phyloP scores from a whole-genome alignment of 2,113 vertebrate genomes.

The Perognathus longimembris region DNA sequence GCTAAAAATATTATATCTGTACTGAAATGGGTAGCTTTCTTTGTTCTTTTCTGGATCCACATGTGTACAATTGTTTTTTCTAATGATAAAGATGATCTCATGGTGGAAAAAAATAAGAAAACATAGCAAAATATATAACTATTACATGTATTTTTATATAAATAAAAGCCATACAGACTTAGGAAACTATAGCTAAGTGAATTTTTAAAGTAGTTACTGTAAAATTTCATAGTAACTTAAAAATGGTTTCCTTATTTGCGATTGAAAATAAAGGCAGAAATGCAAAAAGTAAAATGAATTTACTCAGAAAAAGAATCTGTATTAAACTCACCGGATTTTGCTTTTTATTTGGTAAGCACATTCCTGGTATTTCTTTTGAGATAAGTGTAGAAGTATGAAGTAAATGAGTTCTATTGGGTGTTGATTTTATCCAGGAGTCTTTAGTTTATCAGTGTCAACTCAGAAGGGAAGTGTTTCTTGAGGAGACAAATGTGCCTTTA shows the following conservation, averaged over 20 bases:
- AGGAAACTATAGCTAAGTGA: conserved; percentile 6
- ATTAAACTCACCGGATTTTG: conserved; percentile 38
- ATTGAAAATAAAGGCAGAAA: not conserved
- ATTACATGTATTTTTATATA: not conserved
- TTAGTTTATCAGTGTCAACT: not conserved
- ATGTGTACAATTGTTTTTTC: not conserved
- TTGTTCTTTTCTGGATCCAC: not conserved
- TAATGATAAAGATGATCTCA: not conserved
- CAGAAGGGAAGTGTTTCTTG: not conserved
- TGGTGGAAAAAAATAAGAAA: not conserved
- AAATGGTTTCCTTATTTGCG: not conserved
- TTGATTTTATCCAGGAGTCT: not conserved
- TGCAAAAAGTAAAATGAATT: not conserved
- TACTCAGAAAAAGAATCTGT: not conserved
- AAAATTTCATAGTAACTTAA: conserved; percentile 33
- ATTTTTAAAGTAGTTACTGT: not conserved
- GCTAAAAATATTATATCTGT: not conserved
- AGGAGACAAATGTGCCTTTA: not conserved
- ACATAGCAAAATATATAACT: not conserved
- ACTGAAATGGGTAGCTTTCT: not conserved
- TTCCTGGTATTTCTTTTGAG: not conserved
- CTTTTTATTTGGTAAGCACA: not conserved
- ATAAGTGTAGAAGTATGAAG: conserved; percentile 21
- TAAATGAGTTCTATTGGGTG: not conserved
- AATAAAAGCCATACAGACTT: not conserved